Evolutionary conservation across 1,140 invertebrate genomes (phyloP).

Genomic region (Aricia agestis): DNA sequence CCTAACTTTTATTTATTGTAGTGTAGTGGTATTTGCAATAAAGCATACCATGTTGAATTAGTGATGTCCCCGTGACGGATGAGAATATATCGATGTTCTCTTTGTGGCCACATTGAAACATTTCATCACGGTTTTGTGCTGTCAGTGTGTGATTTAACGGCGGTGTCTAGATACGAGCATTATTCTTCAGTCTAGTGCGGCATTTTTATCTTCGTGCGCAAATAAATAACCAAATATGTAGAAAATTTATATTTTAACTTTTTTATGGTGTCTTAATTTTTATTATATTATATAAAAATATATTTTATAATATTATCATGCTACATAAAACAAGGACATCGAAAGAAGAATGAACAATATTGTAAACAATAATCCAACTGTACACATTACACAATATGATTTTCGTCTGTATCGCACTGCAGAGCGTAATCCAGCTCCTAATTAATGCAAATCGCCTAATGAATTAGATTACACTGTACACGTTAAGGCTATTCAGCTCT

Average conservation of each 20-base stretch:
- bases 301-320: too few species aligned
- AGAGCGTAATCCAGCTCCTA: slow-evolving; percentile 1
- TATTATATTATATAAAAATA: too few species aligned
- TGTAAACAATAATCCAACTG: background rate
- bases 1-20: too few species aligned
- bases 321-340: too few species aligned
- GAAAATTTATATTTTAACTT: background rate
- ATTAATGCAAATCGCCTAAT: slow-evolving; percentile 13
- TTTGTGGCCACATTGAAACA: slow-evolving; percentile 29
- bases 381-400: background rate
- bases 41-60: slow-evolving; percentile 1
- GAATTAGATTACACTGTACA: slow-evolving; percentile 10
- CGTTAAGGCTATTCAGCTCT: background rate
- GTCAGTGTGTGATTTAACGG: slow-evolving; percentile 40
- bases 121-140: slow-evolving; percentile 33
- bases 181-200: slow-evolving; percentile 39
- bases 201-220: slow-evolving; percentile 26
- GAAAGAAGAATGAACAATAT: too few species aligned
- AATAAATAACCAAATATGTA: slow-evolving; percentile 24
- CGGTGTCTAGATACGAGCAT: slow-evolving; percentile 35
- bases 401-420: background rate
- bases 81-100: slow-evolving; percentile 26
- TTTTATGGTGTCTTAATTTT: too few species aligned
- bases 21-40: background rate
- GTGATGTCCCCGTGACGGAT: slow-evolving; percentile 5